Percentiles rank a stretch among this genome's conserved stretches.
phyloP scores from a whole-genome alignment of 2,888 invertebrate species.

The Chymomyza amoena region DNA sequence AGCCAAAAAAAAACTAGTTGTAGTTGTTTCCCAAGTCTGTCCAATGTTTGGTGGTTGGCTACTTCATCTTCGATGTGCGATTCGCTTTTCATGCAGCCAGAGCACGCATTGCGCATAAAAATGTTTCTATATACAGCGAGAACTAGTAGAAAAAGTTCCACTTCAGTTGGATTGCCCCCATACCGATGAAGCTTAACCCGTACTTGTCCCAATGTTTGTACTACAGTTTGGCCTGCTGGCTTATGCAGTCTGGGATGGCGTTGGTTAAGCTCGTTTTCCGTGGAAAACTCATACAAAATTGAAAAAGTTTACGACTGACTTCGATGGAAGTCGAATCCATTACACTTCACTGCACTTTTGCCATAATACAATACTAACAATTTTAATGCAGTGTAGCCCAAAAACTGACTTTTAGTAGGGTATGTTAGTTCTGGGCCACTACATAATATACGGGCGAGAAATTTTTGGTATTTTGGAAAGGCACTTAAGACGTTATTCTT shows the following conservation, averaged over 20 bases:
- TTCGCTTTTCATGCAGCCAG: slow-evolving; percentile 59
- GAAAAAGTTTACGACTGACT: slow-evolving; percentile 54
- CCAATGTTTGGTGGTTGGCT: slow-evolving; percentile 26
- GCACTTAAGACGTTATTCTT: too few relatives aligned
- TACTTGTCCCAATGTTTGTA: slow-evolving; percentile 39
- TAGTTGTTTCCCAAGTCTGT: slow-evolving; percentile 1
- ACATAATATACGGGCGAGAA: too few relatives aligned
- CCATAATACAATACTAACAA: slow-evolving; percentile 1
- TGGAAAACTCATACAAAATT: slow-evolving; percentile 56
- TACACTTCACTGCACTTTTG: slow-evolving; percentile 10
- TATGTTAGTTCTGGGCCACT: too few relatives aligned
- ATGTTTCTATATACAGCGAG: slow-evolving; percentile 48
- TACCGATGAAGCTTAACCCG: slow-evolving; percentile 34
- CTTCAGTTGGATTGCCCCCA: slow-evolving; percentile 21
- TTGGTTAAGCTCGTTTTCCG: slow-evolving; percentile 36
- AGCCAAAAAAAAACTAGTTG: background rate
- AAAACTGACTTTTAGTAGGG: background rate
- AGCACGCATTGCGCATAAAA: slow-evolving; percentile 69
- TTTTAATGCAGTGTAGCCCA: slow-evolving; percentile 26
- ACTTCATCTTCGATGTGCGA: slow-evolving; percentile 66
- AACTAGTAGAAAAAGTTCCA: slow-evolving; percentile 51
- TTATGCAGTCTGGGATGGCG: background rate
- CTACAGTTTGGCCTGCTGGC: background rate
- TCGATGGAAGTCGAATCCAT: slow-evolving; percentile 18
- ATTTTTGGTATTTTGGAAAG: too few relatives aligned